Conservation (phyloP, 2,113 vertebrate genomes). For the Hemibagrus wyckioides region DNA sequence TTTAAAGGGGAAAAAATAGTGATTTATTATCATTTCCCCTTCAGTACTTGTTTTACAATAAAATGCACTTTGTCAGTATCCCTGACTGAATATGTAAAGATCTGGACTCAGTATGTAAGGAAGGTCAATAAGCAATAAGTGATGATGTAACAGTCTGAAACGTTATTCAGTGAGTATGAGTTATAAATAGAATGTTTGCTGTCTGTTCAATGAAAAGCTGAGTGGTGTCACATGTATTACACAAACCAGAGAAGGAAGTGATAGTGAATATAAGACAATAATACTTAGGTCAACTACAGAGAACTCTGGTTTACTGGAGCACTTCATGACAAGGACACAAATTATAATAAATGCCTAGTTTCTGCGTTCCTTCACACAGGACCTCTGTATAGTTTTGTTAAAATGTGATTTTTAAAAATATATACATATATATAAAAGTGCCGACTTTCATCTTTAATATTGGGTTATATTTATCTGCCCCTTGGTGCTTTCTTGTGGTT, state of each 20-base stretch:
- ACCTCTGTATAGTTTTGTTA: too few species aligned
- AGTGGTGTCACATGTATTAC: too few species aligned
- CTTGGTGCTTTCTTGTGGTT: too few species aligned
- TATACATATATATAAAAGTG: too few species aligned
- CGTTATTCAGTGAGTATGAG: too few species aligned
- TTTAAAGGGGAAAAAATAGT: too few species aligned
- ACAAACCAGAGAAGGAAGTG: not conserved
- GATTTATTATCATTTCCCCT: not conserved
- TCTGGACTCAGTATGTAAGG: not conserved
- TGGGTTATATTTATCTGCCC: too few species aligned
- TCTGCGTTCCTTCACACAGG: too few species aligned
- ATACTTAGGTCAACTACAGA: not conserved
- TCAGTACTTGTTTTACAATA: not conserved
- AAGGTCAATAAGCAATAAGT: not conserved
- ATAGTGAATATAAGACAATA: not conserved
- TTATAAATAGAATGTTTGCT: not conserved
- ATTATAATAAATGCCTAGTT: not conserved
- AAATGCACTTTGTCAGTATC: too few species aligned
- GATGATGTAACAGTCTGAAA: not conserved
- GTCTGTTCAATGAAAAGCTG: not conserved
- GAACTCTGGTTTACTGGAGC: not conserved
- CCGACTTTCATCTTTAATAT: too few species aligned
- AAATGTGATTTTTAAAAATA: too few species aligned
- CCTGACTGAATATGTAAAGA: too few species aligned
- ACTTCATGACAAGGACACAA: not conserved